Percentiles rank a stretch among this genome's conserved stretches.
phyloP scores from a whole-genome alignment of 2,797 vertebrate genomes.

The Bucorvus abyssinicus region DNA sequence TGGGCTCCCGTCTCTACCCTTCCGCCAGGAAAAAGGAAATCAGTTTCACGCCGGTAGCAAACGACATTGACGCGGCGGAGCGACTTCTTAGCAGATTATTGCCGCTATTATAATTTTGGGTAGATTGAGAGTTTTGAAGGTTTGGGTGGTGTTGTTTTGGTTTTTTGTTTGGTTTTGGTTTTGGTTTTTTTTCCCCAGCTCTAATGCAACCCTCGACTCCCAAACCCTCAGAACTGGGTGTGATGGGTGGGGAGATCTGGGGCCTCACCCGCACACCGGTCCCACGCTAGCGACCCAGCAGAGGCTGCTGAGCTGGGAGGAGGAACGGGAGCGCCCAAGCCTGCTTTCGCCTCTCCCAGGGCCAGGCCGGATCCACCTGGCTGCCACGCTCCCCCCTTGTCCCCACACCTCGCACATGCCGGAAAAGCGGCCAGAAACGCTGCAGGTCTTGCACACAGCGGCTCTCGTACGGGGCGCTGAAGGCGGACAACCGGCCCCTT shows the following conservation, averaged over 20 bases:
- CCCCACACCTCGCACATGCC: background rate
- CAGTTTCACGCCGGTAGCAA: background rate
- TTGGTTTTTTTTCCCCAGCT: background rate
- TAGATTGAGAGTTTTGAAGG: background rate
- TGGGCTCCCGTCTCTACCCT: background rate
- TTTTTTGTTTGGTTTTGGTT: no score
- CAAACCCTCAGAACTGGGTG: background rate
- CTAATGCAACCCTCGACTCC: background rate
- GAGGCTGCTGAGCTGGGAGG: background rate
- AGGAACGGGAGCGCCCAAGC: background rate
- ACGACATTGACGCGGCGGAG: background rate
- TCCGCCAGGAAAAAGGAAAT: background rate
- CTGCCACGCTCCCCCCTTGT: background rate
- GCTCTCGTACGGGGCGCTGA: background rate
- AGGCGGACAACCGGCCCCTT: slow-evolving; percentile 2
- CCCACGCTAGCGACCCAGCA: background rate
- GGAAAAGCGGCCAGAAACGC: background rate
- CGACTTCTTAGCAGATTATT: background rate
- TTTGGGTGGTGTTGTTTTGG: background rate
- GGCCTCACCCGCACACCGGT: background rate
- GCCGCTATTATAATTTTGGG: background rate
- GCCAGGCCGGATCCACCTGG: background rate
- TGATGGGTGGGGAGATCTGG: background rate
- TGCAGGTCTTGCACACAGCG: background rate
- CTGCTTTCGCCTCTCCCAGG: background rate